Conservation (phyloP, 2,113 vertebrate species). For the Malaclemys terrapin region DNA sequence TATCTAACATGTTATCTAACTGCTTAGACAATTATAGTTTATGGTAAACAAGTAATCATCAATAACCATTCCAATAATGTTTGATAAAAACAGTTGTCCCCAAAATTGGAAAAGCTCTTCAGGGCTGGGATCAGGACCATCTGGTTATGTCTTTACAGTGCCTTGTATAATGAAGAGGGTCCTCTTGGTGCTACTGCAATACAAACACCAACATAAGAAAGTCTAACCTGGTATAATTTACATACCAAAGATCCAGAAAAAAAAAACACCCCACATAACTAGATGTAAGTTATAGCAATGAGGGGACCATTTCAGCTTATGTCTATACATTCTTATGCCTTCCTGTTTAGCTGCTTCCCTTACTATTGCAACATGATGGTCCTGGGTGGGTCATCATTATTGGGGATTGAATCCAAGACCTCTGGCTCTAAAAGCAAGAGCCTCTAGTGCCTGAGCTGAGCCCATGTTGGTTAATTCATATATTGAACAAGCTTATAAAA, state of each 20-base stretch:
- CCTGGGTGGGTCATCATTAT: constrained; percentile 35
- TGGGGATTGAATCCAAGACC: constrained; percentile 49
- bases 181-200: not conserved
- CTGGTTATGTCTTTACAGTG: not conserved
- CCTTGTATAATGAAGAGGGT: fast-evolving
- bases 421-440: constrained; percentile 30
- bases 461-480: not conserved
- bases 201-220: not conserved
- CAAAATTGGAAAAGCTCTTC: not conserved
- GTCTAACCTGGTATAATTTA: not conserved
- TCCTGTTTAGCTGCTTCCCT: constrained; percentile 12
- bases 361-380: not conserved
- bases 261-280: not conserved
- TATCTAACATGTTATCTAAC: not conserved
- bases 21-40: not conserved
- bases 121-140: not conserved
- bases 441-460: not conserved
- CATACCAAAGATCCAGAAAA: not conserved
- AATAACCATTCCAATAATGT: not conserved
- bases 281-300: not conserved
- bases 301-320: not conserved
- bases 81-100: not conserved
- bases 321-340: not conserved
- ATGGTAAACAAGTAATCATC: not conserved
- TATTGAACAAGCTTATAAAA: too few species aligned